phyloP scores from a whole-genome alignment of 2,797 vertebrate genomes.

The Glyptemys insculpta region DNA sequence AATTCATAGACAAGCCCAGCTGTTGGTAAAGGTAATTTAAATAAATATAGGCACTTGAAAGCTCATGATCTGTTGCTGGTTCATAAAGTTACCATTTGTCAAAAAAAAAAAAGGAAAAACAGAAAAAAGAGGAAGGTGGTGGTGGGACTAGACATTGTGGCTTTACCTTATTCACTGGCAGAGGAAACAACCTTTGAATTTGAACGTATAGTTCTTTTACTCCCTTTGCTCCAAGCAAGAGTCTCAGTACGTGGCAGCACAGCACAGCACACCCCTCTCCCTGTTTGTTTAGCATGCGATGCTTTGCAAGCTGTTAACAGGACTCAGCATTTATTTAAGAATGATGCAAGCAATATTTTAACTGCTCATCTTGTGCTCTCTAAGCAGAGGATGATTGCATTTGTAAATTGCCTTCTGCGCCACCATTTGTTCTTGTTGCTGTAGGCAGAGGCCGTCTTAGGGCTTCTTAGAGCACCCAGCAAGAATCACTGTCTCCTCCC shows the following conservation, averaged over 20 bases:
- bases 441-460: not conserved
- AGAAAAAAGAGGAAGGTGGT: not conserved
- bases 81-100: not conserved
- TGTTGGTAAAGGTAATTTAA: conserved; percentile 24
- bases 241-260: not conserved
- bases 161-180: not conserved
- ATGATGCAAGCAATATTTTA: conserved; percentile 4
- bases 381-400: not conserved
- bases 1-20: conserved; percentile 8
- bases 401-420: not conserved
- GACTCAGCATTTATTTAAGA: not conserved
- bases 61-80: conserved; percentile 28
- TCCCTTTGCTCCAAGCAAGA: not conserved
- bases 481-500: not conserved
- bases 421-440: not conserved
- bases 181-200: not conserved
- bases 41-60: not conserved
- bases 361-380: not conserved
- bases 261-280: not conserved
- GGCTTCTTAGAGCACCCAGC: not conserved
- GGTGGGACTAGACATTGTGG: not conserved
- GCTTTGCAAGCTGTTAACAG: not conserved
- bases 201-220: not conserved
- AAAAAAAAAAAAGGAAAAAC: not conserved
- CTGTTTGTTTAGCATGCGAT: not conserved